Evolutionary conservation across 53 echinoderm and acorn worm species (phyloP).

Genomic region (Apostichopus leukothele): DNA sequence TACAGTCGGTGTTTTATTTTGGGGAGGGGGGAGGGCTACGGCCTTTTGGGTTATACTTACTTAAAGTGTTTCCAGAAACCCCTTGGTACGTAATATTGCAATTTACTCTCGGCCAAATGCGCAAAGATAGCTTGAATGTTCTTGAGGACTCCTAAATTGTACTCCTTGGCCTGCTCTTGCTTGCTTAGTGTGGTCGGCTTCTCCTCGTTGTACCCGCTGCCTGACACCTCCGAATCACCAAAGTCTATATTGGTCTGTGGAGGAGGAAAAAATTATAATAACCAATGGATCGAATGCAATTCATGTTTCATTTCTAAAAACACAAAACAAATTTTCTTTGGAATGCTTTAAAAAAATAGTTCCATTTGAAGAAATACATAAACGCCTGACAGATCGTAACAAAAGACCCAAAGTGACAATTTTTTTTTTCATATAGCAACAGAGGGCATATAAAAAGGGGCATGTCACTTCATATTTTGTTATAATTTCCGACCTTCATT

Average conservation of each 20-base stretch:
- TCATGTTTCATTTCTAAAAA: no score
- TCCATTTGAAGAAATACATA: no score
- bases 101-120: conserved; percentile 94
- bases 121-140: conserved; percentile 98
- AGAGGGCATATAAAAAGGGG: background rate
- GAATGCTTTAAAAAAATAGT: background rate
- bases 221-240: conserved; percentile 71
- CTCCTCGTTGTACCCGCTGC: conserved; percentile 70
- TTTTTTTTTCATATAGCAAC: background rate
- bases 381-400: no score
- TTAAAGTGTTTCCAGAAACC: conserved; percentile 99
- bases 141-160: conserved; percentile 93
- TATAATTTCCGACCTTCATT: no score
- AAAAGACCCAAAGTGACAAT: no score
- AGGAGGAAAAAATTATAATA: background rate
- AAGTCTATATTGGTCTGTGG: conserved; percentile 86
- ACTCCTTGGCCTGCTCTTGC: conserved; percentile 89
- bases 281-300: no score
- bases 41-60: conserved; percentile 52
- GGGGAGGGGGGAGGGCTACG: no score
- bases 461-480: no score
- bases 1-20: no score
- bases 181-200: conserved; percentile 73
- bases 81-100: conserved; percentile 99
- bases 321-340: background rate